Percentiles rank a stretch among this genome's conserved stretches.
Conservation (phyloP, 2,797 vertebrate species). For the Chelon auratus region DNA sequence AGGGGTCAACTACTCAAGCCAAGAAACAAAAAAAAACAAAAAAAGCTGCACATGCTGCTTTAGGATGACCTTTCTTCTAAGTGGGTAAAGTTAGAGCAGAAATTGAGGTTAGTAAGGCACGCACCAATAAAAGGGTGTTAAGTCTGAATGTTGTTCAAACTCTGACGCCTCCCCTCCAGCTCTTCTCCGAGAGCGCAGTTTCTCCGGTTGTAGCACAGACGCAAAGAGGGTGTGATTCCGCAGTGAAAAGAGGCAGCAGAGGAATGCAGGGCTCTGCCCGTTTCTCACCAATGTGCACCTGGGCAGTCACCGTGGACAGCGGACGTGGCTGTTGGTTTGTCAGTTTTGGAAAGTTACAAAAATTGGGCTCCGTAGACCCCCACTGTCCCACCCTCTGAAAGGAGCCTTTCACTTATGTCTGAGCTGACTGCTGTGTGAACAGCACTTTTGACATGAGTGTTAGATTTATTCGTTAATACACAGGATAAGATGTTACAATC, state of each 20-base stretch:
- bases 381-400: conserved; percentile 63
- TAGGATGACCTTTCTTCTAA: background rate
- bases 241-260: conserved; percentile 5
- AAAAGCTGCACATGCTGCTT: background rate
- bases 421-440: conserved; percentile 36
- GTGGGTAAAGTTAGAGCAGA: background rate
- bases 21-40: background rate
- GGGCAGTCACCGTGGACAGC: conserved; percentile 47
- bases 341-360: conserved; percentile 69
- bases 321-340: conserved; percentile 63
- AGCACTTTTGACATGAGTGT: conserved; percentile 17
- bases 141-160: background rate
- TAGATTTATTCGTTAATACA: conserved; percentile 11
- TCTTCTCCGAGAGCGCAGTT: background rate
- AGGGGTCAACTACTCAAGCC: background rate
- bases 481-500: too few relatives aligned
- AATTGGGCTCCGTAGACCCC: conserved; percentile 49
- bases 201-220: background rate
- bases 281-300: conserved; percentile 61
- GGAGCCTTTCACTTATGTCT: conserved; percentile 67
- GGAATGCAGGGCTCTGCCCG: conserved; percentile 29
- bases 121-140: conserved; percentile 8
- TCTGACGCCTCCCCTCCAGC: conserved; percentile 1
- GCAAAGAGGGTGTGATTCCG: conserved; percentile 14
- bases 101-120: background rate